phyloP scores from a whole-genome alignment of 2,888 invertebrate genomes.

The Phrixothrix hirtus region DNA sequence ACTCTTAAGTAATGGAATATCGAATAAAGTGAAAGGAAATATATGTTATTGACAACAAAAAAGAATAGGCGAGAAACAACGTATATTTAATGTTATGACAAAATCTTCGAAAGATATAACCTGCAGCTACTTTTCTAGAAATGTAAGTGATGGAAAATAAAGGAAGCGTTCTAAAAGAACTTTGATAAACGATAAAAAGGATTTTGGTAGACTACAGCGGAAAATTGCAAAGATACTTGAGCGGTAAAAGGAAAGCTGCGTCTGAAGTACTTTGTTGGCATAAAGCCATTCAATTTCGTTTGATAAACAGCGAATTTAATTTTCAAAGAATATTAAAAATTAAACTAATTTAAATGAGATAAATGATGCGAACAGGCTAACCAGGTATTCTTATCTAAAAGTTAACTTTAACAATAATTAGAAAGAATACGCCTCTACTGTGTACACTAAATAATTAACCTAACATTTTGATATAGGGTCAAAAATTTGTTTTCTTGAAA shows the following conservation, averaged over 20 bases:
- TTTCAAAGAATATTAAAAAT: too few species aligned
- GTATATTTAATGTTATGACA: slow-evolving; percentile 17
- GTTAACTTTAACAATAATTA: too few species aligned
- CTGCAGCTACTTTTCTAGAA: slow-evolving; percentile 23
- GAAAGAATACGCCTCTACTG: too few species aligned
- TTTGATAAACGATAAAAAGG: slow-evolving; percentile 30
- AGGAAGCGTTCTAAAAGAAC: slow-evolving; percentile 21
- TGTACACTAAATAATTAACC: too few species aligned
- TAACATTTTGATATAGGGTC: too few species aligned
- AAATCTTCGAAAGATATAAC: slow-evolving; percentile 21
- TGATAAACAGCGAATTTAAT: slow-evolving; percentile 16
- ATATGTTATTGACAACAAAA: not conserved
- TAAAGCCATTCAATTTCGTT: slow-evolving; percentile 9
- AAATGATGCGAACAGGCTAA: too few species aligned
- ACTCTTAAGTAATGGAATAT: too few species aligned
- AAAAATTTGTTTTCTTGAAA: too few species aligned
- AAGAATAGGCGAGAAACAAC: slow-evolving; percentile 1
- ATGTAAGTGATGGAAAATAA: slow-evolving; percentile 24
- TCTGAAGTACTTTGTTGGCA: slow-evolving; percentile 12
- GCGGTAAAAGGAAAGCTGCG: slow-evolving; percentile 12
- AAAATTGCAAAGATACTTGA: slow-evolving; percentile 24
- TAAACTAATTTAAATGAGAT: too few species aligned
- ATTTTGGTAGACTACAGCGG: slow-evolving; percentile 24
- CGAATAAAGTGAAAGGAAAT: not conserved
- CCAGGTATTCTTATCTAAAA: too few species aligned